phyloP scores from a whole-genome alignment of 2,113 vertebrate genomes.

The Sakesphorus luctuosus region DNA sequence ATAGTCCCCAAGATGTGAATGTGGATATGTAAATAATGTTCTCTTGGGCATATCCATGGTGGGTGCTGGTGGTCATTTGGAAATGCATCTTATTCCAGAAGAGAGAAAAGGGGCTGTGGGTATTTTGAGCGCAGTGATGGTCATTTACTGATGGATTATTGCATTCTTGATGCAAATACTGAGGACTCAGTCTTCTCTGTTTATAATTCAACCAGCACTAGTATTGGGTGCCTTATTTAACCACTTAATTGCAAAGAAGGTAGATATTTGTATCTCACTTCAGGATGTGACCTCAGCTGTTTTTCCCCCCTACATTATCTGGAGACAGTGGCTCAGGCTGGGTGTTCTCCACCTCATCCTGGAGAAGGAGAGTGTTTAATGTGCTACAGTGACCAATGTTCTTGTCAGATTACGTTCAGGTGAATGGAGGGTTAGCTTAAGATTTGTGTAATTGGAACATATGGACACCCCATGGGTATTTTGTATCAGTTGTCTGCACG shows the following conservation, averaged over 20 bases:
- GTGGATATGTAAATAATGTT: not conserved
- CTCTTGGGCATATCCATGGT: not conserved
- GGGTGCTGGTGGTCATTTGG: not conserved
- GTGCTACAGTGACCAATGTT: not conserved
- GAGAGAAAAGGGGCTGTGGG: not conserved
- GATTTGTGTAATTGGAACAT: not conserved
- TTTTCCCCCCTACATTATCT: accelerated
- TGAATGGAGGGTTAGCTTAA: not conserved
- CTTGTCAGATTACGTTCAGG: not conserved
- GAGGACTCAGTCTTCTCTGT: not conserved
- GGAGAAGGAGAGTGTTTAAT: not conserved
- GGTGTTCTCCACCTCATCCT: not conserved
- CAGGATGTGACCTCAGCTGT: not conserved
- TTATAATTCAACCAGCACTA: not conserved
- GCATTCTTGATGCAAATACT: not conserved
- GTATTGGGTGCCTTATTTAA: not conserved
- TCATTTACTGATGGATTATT: not conserved
- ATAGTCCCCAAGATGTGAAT: not conserved
- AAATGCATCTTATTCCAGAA: not conserved
- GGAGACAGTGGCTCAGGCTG: not conserved
- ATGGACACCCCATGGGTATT: not conserved
- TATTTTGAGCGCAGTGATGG: not conserved
- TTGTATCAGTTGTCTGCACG: not conserved
- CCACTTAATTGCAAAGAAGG: not conserved
- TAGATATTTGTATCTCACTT: not conserved